phyloP scores from a whole-genome alignment of 2,888 invertebrate species.

The Eupithecia insigniata region DNA sequence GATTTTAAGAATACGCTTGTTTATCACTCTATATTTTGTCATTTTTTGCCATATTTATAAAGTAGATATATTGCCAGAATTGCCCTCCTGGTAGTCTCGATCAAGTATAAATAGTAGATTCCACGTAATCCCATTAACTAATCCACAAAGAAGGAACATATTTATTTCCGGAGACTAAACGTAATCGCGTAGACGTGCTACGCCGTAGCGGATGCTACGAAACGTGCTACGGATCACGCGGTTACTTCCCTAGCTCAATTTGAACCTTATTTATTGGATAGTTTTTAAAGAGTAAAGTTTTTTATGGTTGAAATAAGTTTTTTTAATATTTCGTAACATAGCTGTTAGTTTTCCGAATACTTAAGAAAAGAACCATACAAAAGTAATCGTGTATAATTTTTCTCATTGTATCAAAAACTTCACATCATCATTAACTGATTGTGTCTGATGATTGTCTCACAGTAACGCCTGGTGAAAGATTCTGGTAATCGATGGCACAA shows the following conservation, averaged over 20 bases:
- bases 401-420: too few species aligned
- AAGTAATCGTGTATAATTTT: too few species aligned
- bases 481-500: too few species aligned
- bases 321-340: neutral
- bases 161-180: constrained; percentile 31
- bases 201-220: constrained; percentile 57
- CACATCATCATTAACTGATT: too few species aligned
- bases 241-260: neutral
- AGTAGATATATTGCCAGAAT: too few species aligned
- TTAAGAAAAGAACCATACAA: too few species aligned
- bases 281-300: neutral
- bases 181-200: constrained; percentile 55
- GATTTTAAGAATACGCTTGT: too few species aligned
- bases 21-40: too few species aligned
- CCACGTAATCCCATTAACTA: neutral
- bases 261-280: neutral
- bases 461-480: too few species aligned
- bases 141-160: constrained; percentile 4
- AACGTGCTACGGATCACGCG: constrained; percentile 45
- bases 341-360: neutral
- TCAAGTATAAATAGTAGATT: neutral
- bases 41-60: too few species aligned
- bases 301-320: neutral
- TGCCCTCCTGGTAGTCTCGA: too few species aligned
- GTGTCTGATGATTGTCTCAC: too few species aligned